phyloP scores from a whole-genome alignment of 2,888 invertebrate genomes.

The Chirona hameri region DNA sequence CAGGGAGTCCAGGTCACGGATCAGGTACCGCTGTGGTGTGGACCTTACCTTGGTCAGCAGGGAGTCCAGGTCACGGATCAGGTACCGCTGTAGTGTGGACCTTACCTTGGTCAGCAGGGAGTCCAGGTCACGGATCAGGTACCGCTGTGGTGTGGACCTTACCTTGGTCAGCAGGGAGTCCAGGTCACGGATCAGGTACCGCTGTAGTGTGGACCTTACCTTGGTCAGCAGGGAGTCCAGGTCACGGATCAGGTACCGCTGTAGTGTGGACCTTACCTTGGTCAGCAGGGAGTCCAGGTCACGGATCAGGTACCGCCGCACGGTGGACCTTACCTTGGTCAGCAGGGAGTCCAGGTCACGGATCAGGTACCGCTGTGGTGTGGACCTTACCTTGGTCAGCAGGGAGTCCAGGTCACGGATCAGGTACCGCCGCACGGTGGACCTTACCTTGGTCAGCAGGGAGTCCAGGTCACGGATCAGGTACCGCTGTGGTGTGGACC shows the following conservation, averaged over 20 bases:
- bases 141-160: too few species aligned
- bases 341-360: conserved; percentile 31
- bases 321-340: too few species aligned
- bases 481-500: too few species aligned
- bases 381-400: too few species aligned
- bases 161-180: conserved; percentile 28
- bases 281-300: conserved; percentile 29
- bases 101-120: not conserved
- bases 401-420: conserved; percentile 32
- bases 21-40: conserved; percentile 1
- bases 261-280: too few species aligned
- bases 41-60: too few species aligned
- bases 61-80: conserved; percentile 32
- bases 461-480: conserved; percentile 32
- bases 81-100: conserved; percentile 3
- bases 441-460: too few species aligned
- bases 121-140: conserved; percentile 31
- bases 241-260: conserved; percentile 30
- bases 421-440: conserved; percentile 24
- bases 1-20: conserved; percentile 32
- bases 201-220: conserved; percentile 3
- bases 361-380: conserved; percentile 23
- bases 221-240: conserved; percentile 23
- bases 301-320: conserved; percentile 28
- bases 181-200: conserved; percentile 30